Conservation (phyloP, 1,140 invertebrate species). For the Protaetia brevitarsis region DNA sequence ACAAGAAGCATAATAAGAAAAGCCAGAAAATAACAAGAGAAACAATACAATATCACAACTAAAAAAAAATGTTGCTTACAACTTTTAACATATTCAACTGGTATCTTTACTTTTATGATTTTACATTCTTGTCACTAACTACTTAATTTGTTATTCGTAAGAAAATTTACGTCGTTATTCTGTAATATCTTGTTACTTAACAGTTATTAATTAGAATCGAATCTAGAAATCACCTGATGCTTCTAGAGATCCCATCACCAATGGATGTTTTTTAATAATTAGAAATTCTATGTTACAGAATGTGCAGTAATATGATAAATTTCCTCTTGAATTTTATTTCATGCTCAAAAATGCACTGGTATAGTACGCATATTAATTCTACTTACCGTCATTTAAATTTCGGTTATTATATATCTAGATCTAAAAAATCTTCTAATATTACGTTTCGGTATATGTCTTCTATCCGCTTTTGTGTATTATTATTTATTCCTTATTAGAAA, state of each 20-base stretch:
- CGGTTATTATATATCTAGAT: too few species aligned
- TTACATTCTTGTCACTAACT: not conserved
- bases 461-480: too few species aligned
- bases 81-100: slow-evolving; percentile 3
- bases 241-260: not conserved
- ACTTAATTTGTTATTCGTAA: not conserved
- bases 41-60: slow-evolving; percentile 4
- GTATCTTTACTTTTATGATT: not conserved
- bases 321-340: not conserved
- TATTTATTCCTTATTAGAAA: too few species aligned
- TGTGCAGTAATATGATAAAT: not conserved
- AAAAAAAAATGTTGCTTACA: not conserved
- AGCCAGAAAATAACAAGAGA: not conserved
- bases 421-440: too few species aligned
- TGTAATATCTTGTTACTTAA: not conserved
- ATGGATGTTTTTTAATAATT: not conserved
- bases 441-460: too few species aligned
- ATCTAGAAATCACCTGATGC: not conserved
- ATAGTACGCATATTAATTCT: slow-evolving; percentile 1
- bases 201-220: not conserved
- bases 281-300: not conserved
- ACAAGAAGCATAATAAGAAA: slow-evolving; percentile 14
- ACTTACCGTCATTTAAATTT: too few species aligned
- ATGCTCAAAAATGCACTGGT: not conserved
- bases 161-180: slow-evolving; percentile 8